Evolutionary conservation across 2,113 vertebrate species (phyloP), one percentile per base, ranked within the genome.

Genomic region (Podocnemis expansa): DNA sequence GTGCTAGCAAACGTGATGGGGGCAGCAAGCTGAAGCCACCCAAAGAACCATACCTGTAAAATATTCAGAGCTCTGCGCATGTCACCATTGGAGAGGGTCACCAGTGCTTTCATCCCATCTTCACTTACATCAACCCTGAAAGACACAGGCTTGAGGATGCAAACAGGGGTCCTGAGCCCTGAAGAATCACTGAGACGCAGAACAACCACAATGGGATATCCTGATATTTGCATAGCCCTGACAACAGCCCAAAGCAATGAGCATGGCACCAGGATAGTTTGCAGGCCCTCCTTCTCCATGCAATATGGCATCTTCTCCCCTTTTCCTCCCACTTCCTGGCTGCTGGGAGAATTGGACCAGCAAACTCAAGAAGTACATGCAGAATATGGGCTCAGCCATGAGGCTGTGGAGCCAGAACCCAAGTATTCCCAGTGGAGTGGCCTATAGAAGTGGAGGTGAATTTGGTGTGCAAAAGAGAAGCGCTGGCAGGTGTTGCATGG

Each of bases 61-160:
- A 99, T 99, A 96, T 99, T 99, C 87, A 99, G 98, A 1, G 99
- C 99, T 95, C 99, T 98, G 82, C 99, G 99, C 99, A 99, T 99
- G 41, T 99, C 99, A 8, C 99, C 99, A 0, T 98, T 98, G 0
- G 99, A 99, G 79, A 99, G 98, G 0, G 99, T 99, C 88, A 99
- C 98, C 16, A 99, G 97, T 4, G 99, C 99, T 89, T 99, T 99
- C 98, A 99, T 99, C 78, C 99, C 99, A 0, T 99, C 99, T 70
- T 99, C 98, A 0, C 94, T 98, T 63, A 99, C 81, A 7, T 99
- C 98, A 75, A 99, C 98, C 86, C 99, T 99, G 96, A n/a, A 97
- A 97, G 92, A 89, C 9, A 78, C 67, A 78, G 5, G 19, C 10
- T 43, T 10, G 55, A 38, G 6, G 47, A 21, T 10, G 34, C 16